Base-by-base conservation (phyloP, 2,888 invertebrate species). In the Orthosia gracilis region DNA sequence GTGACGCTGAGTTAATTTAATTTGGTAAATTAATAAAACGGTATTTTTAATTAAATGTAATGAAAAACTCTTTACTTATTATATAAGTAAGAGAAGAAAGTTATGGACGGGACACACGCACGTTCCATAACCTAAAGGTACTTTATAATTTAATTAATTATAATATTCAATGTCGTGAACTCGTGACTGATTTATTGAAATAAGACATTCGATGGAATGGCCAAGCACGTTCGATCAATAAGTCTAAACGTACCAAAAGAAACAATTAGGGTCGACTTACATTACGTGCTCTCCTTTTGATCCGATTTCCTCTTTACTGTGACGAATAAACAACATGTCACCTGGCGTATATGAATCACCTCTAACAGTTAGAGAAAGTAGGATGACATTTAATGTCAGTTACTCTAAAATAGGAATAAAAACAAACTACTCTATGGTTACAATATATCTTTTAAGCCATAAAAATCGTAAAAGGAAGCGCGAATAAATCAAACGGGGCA, bases 401-500 rank as follows among this genome's bases (percentile, higher is more conserved):
- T 70, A 74, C 23, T 52, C 80, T 76, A 69, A 69, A 76, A 76
- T 77, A 78, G 69, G 75, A 74, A 78, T 76, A 80, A 78, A 76
- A 76, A 76, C 61, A 63, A 72, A 83, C 75, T 85, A 77, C 76
- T 69, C 69, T 74, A 74, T 52, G 54, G 68, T 68, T 67, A 80
- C 78, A 61, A 78, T 83, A 79, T 80, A 79, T 87, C 74, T 80
- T 78, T 76, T 54, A 59, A 82, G 21, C 73, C 68, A 82, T 87
- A 83, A 88, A 88, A 85, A 76, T 79, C 82, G 65, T 81, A 83
- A 70, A 79, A 84, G 85, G 83, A 88, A 82, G 47, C 76, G 70
- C 59, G 69, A 84, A 89, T 91, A 90, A 91, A 91, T 92, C 89
- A 89, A 85, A 86, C 84, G 71, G 76, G 62, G 68, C 79, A 84